Evolutionary conservation across 2,113 vertebrate genomes (phyloP).

Genomic region (Xiphophorus hellerii): DNA sequence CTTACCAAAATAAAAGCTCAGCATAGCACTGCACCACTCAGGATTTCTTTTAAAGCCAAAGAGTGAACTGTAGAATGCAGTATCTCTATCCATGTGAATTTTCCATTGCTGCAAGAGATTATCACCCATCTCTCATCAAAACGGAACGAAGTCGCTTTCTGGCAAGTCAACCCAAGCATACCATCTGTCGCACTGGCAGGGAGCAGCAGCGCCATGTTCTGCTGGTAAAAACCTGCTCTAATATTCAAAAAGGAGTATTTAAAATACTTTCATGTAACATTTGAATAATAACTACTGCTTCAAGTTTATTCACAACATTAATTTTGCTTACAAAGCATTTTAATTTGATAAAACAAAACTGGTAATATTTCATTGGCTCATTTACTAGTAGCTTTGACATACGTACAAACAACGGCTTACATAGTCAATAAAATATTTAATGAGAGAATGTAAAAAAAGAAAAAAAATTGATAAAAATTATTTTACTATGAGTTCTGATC

Average conservation of each 20-base stretch:
- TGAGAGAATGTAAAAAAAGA: background rate
- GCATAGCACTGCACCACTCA: background rate
- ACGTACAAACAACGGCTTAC: background rate
- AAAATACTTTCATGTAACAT: constrained; percentile 9
- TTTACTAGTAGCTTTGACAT: background rate
- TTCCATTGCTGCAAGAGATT: constrained; percentile 52
- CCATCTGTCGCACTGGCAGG: constrained; percentile 68
- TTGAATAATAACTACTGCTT: constrained; percentile 18
- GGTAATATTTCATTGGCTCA: background rate
- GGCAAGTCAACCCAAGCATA: constrained; percentile 38
- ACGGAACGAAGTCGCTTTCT: constrained; percentile 45
- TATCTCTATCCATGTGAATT: constrained; percentile 11
- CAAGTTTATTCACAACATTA: background rate
- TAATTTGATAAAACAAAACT: background rate
- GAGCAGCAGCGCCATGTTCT: constrained; percentile 37
- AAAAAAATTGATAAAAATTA: background rate
- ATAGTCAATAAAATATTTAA: background rate
- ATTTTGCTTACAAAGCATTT: background rate
- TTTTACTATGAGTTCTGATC: background rate
- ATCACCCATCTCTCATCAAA: constrained; percentile 50
- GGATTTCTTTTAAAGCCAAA: background rate
- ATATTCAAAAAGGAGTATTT: constrained; percentile 30
- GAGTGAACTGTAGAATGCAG: background rate
- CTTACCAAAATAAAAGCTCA: constrained; percentile 37
- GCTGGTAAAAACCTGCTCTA: constrained; percentile 31